These are phyloP conservation scores for Chydorus sphaericus DNA, from an alignment of 2,888 invertebrate genomes.

Conservation along the genomic window DNA sequence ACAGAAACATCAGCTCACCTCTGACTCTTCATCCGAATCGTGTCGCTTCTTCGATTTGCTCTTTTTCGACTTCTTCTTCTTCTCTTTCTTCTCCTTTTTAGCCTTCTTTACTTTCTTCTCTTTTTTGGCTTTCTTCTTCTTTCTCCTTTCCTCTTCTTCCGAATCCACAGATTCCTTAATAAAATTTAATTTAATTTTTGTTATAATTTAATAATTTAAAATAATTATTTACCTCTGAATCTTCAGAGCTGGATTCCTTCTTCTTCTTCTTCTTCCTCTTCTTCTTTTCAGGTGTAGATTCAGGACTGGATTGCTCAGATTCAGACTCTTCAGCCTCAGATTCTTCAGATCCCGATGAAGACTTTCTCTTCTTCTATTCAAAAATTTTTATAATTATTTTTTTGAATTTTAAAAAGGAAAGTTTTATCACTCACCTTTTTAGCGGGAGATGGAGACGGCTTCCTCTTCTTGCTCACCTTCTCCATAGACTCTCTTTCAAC, in stretches of 20 bases:
- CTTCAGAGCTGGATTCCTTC: slow-evolving; percentile 34
- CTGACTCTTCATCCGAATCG: slow-evolving; percentile 8
- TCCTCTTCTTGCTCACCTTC: background rate
- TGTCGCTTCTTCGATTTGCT: slow-evolving; percentile 10
- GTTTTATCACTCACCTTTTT: background rate
- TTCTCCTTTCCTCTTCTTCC: slow-evolving; percentile 39
- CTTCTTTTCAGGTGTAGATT: slow-evolving; percentile 42
- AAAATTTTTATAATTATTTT: background rate
- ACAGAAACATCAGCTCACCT: background rate
- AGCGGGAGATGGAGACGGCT: slow-evolving; percentile 8
- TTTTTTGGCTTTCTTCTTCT: slow-evolving; percentile 32
- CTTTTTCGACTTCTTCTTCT: slow-evolving; percentile 42
- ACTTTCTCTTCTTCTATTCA: slow-evolving; percentile 7
- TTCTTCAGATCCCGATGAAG: slow-evolving; percentile 18
- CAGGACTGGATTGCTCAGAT: slow-evolving; percentile 20
- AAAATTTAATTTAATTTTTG: background rate
- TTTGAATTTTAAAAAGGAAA: background rate
- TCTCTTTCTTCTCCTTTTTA: slow-evolving; percentile 56
- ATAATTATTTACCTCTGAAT: slow-evolving; percentile 22
- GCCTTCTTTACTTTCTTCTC: slow-evolving; percentile 72
- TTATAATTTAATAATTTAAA: background rate
- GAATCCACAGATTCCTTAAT: slow-evolving; percentile 22
- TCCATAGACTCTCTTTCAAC: slow-evolving; percentile 29
- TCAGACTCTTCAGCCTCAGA: slow-evolving; percentile 15
- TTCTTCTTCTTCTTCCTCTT: slow-evolving; percentile 35